Evolutionary conservation across 2,797 vertebrate genomes (phyloP), one percentile per base, ranked within the genome.

Genomic region (Ataeniobius toweri): DNA sequence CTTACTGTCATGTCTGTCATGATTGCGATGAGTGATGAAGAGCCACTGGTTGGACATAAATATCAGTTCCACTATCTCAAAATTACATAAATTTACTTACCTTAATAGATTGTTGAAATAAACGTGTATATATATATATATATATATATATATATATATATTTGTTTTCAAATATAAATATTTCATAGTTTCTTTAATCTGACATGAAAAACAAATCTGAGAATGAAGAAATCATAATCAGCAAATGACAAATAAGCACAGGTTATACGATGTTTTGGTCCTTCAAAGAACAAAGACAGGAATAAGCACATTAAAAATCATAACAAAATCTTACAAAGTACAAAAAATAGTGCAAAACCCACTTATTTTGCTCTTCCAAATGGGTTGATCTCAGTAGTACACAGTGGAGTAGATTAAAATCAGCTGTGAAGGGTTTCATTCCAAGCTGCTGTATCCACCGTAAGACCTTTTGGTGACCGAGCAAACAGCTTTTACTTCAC

Each of bases 131-230:
- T 44, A 13, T 39, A 68, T 69, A 20, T 44, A 44, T 44, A 50
- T 74, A 50, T 59, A 74, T 82, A 82, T 89, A 78, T 85, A 75
- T 91, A 91, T 88, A 96, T 87, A 28, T 28, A 28, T 28, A 18
- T 63, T 65, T 12, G 18, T 65, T 67, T 67, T 67, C 36, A 67
- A 67, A 67, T 67, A 67, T 67, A 67, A 67, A 67, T 67, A 67
- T 67, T 96, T 95, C 88, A 91, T 90, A 94, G 91, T 86, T 94
- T 96, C 77, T 94, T 93, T 91, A 89, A 92, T 93, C 91, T 94
- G 94, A 95, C 94, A 86, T 88, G 91, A 93, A 97, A 93, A 97
- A 96, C 95, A 97, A 96, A 97, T 95, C 94, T 94, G 95, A 97
- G 94, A 96, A 95, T 95, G 95, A 94, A 94, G 86, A 91, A 94